A percentile compares a stretch with the other conserved stretches of the same genome.
Evolutionary conservation across 2,113 vertebrate genomes (phyloP).

Genomic region (Hippoglossus stenolepis): DNA sequence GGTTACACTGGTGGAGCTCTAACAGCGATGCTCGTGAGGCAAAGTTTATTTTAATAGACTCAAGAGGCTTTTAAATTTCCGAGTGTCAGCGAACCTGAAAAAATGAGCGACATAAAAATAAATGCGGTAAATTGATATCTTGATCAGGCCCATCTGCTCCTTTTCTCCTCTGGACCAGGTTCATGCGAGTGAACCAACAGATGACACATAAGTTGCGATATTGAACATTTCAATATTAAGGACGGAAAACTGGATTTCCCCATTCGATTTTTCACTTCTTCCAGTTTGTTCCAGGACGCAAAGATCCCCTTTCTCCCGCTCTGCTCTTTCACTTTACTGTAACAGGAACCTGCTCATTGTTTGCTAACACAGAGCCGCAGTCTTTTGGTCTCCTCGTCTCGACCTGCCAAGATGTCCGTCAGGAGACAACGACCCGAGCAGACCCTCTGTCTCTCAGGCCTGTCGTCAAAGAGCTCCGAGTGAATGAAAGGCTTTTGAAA

Average conservation of each 20-base stretch:
- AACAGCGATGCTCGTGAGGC: conserved; percentile 40
- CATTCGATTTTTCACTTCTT: conserved; percentile 39
- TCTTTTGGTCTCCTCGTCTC: conserved; percentile 84
- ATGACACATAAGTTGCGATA: conserved; percentile 23
- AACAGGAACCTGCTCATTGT: conserved; percentile 86
- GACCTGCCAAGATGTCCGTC: conserved; percentile 87
- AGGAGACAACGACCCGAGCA: conserved; percentile 83
- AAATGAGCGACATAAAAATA: conserved; percentile 43
- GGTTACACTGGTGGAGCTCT: conserved; percentile 82
- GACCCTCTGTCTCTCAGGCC: conserved; percentile 47
- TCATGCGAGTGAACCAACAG: conserved; percentile 41
- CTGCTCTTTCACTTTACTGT: conserved; percentile 74
- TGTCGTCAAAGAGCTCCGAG: conserved; percentile 15
- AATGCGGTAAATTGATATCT: conserved; percentile 41
- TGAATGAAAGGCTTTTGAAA: conserved; percentile 48
- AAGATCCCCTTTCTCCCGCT: conserved; percentile 80
- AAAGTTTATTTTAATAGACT: conserved; percentile 47
- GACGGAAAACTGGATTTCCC: conserved; percentile 31
- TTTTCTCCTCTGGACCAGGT: not conserved
- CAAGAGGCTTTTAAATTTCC: conserved; percentile 42
- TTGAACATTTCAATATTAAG: conserved; percentile 14
- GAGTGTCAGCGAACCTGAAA: conserved; percentile 35
- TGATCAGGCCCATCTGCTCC: conserved; percentile 44
- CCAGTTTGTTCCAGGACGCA: conserved; percentile 47
- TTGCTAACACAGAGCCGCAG: conserved; percentile 84